These are phyloP conservation scores for Paralvinella palmiformis DNA, from an alignment of 1,140 invertebrate genomes.

Conservation along the genomic window DNA sequence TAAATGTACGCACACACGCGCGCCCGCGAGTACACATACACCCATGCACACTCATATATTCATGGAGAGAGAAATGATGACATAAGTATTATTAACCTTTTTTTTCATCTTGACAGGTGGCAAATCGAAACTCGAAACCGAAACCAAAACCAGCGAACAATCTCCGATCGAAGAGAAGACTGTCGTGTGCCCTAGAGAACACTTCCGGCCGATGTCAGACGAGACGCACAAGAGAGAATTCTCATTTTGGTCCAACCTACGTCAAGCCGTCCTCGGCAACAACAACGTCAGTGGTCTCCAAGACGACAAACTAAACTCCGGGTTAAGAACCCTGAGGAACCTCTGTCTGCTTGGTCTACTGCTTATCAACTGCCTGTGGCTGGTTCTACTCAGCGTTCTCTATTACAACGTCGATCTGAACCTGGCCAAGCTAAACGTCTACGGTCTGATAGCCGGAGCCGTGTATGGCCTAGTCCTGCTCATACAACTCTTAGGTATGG, in stretches of 20 bases:
- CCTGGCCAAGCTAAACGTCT: conserved; percentile 17
- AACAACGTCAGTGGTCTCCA: conserved; percentile 21
- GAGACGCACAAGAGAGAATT: not conserved
- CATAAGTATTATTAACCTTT: no score
- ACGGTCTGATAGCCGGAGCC: conserved; percentile 21
- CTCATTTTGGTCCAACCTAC: conserved; percentile 4
- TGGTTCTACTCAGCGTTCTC: conserved; percentile 20
- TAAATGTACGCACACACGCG: no score
- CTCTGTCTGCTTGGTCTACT: conserved; percentile 18
- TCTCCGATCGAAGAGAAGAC: no score
- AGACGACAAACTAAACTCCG: conserved; percentile 15
- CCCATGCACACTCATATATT: no score
- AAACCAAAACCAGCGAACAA: no score
- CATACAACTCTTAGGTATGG: conserved; percentile 30
- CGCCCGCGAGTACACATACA: no score
- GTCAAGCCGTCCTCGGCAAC: conserved; percentile 19
- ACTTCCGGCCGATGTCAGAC: not conserved
- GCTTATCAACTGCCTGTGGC: conserved; percentile 24
- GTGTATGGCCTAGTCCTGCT: conserved; percentile 25
- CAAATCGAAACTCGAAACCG: no score
- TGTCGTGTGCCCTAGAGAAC: no score
- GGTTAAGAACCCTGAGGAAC: conserved; percentile 19
- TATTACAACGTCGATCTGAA: conserved; percentile 18
- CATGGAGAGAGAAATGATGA: no score
- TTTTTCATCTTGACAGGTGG: no score